A percentile compares a stretch with the other conserved stretches of the same genome.
These are phyloP conservation scores for Liposcelis brunnea DNA, from an alignment of 2,888 invertebrate genomes.

Conservation along the genomic window DNA sequence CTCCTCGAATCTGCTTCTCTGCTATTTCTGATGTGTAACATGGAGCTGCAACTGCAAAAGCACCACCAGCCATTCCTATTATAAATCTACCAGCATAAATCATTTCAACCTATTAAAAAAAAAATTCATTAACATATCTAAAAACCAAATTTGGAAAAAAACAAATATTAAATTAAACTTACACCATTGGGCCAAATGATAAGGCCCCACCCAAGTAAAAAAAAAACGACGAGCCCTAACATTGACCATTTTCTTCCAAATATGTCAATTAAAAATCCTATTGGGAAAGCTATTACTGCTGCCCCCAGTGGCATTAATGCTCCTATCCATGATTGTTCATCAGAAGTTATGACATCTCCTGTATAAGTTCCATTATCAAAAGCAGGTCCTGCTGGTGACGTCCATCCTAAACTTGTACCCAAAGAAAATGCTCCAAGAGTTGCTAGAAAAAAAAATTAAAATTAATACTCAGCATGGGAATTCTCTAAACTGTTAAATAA, in stretches of 20 bases:
- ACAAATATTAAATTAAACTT: no score
- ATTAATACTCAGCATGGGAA: neutral
- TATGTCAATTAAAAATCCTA: slow-evolving; percentile 46
- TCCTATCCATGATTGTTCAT: slow-evolving; percentile 51
- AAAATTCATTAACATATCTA: slow-evolving; percentile 3
- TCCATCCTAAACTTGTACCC: slow-evolving; percentile 62
- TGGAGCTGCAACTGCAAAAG: slow-evolving; percentile 68
- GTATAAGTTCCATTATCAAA: slow-evolving; percentile 28
- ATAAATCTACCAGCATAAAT: slow-evolving; percentile 48
- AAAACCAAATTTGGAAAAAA: no score
- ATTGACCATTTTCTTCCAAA: slow-evolving; percentile 59
- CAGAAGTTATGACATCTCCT: slow-evolving; percentile 29
- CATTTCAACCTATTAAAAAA: slow-evolving; percentile 29
- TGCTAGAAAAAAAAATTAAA: slow-evolving; percentile 26
- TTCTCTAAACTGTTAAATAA: no score
- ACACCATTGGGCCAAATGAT: slow-evolving; percentile 47
- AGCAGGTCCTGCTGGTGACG: slow-evolving; percentile 45
- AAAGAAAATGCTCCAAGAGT: slow-evolving; percentile 63
- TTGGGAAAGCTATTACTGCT: slow-evolving; percentile 51
- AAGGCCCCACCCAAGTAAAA: slow-evolving; percentile 53
- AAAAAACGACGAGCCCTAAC: slow-evolving; percentile 44
- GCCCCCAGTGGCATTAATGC: slow-evolving; percentile 58
- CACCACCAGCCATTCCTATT: slow-evolving; percentile 58
- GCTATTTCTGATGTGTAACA: slow-evolving; percentile 76
- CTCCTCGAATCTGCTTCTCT: slow-evolving; percentile 64